Base-by-base conservation (phyloP, 2,113 vertebrate genomes). In the Fukomys damarensis region DNA sequence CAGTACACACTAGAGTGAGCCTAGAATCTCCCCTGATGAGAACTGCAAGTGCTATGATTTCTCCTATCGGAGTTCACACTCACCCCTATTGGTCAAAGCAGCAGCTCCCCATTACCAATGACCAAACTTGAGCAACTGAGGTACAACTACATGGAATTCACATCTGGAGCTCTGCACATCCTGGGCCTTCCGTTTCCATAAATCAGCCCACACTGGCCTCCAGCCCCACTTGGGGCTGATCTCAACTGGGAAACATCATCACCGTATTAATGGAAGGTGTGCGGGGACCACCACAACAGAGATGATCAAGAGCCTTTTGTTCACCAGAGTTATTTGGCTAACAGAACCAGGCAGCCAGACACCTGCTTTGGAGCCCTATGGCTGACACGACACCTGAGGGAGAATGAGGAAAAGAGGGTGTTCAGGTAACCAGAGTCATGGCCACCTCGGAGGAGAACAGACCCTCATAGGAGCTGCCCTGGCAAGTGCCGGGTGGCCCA, bases 141-240 rank as follows among this genome's bases (percentile, higher is more conserved):
- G 92, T 68, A 81, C n/a, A 92, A 70, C 82, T 68, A 76, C 94
- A 72, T 94, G 93, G 93, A 98, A 97, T 97, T 96, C 95, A 94
- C 65, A 76, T 46, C 70, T 35, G 28, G 92, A 94, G 41, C 72
- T n/a, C 76, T 77, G 52, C 83, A 24, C 87, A 63, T 12, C 66
- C 86, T 56, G 79, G 66, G 80, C 94, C 32, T 46, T 46, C 61
- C 63, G 87, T 89, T 35, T 92, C 91, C 92, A 91, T 83, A 96
- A 22, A 95, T 97, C 90, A 96, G 87, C 92, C 94, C 95, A 97
- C 79, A 74, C 86, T 58, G 59, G 86, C 68, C 95, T 91, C 43
- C 81, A 96, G 96, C 20, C 87, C 93, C 94, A 87, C 52, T 80
- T 81, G 41, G 43, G 38, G 89, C 96, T 95, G 85, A 95, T 43